A percentile compares a stretch with the other conserved stretches of the same genome.
These are phyloP conservation scores for Peromyscus aztecus DNA, from an alignment of 2,797 vertebrate genomes.

Conservation along the genomic window DNA sequence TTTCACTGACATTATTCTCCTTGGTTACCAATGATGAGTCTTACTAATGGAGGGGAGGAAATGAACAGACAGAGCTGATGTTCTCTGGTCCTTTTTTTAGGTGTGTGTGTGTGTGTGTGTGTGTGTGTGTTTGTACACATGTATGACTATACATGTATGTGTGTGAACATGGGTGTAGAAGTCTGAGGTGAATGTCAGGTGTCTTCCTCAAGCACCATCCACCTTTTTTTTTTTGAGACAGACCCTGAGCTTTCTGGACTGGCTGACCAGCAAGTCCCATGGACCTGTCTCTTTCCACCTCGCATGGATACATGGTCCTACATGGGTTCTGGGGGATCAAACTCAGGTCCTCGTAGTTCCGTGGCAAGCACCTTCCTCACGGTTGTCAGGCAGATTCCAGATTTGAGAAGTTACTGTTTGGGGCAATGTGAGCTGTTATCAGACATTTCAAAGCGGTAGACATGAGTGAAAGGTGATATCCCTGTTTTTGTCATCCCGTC, in stretches of 20 bases:
- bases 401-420: neutral
- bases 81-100: neutral
- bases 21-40: neutral
- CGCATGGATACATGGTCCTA: neutral
- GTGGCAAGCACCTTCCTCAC: neutral
- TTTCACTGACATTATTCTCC: slow-evolving; percentile 11
- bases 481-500: neutral
- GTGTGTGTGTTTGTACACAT: neutral
- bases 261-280: neutral
- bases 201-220: neutral
- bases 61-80: neutral
- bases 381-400: neutral
- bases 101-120: neutral
- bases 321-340: neutral
- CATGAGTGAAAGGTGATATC: neutral
- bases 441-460: slow-evolving; percentile 23
- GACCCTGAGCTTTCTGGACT: neutral
- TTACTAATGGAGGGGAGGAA: neutral
- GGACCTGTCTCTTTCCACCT: neutral
- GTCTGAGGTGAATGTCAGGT: neutral
- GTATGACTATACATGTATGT: neutral
- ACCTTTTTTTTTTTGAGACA: neutral
- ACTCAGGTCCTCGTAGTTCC: neutral
- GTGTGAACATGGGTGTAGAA: neutral
- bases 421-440: neutral